Base-by-base conservation (phyloP, 2,888 invertebrate species). In the Oscheius myriophilus region DNA sequence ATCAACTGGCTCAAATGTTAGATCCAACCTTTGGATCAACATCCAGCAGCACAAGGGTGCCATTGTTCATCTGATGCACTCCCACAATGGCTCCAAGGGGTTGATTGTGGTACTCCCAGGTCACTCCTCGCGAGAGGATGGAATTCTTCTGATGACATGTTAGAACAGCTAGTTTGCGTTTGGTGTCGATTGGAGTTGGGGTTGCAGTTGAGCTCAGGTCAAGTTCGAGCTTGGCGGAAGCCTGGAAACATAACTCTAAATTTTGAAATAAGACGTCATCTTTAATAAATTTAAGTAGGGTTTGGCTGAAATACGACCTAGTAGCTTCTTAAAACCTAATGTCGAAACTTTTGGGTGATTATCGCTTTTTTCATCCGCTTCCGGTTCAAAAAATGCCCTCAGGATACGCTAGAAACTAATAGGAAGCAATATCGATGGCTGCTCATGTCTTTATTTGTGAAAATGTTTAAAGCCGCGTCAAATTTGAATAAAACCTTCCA, bases 51-150 rank as follows among this genome's bases (percentile, higher is more conserved):
- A 86, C 78, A 45, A 82, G 67, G 1, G 86, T 84, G 49, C 85
- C 84, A 43, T 89, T 87, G 76, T 88, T 88, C 70, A 87, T 87
- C 87, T 88, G 88, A 55, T 87, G 84, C 23, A 88, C 87, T 53
- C 80, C 80, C 51, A 72, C 84, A 78, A 25, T 87, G 87, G 63
- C 75, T 85, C 76, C 88, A 51, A 82, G 53, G 12, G 77, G 76
- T 1, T 72, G 71, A 25, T 73, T 76, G 51, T 78, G 75, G 57
- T 75, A 71, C 52, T 75, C 75, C 82, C 82, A 83, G 11, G 75
- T 69, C 39, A 82, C 73, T 26, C 73, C 75, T 21, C 72, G 70
- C 26, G 59, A 70, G 66, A 72, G 73, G 84, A 23, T 87, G 86
- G n/a, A 52, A n/a, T 70, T 71, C 66, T 63, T 63, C 52, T 74